These are phyloP conservation scores for Anguilla anguilla DNA, from an alignment of 2,797 vertebrate genomes.

Conservation along the genomic window DNA sequence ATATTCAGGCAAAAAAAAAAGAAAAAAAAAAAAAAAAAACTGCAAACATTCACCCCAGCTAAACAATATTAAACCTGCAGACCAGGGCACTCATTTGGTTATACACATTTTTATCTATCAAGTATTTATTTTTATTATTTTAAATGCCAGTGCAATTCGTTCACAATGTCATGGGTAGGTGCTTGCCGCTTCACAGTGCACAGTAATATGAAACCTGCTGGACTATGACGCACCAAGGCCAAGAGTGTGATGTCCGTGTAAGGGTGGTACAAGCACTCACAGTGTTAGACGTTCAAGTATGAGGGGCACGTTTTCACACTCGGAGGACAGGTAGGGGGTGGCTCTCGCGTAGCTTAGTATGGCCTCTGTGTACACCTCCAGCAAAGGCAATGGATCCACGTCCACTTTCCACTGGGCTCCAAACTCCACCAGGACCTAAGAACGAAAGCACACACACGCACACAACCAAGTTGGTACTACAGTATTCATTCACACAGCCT, in stretches of 20 bases:
- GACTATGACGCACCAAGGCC: neutral
- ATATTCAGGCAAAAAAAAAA: neutral
- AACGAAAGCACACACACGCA: neutral
- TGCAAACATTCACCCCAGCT: no score
- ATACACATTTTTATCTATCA: no score
- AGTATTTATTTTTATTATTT: no score
- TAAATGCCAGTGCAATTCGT: no score
- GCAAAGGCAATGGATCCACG: conserved; percentile 84
- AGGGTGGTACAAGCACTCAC: conserved; percentile 76
- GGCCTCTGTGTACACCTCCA: conserved; percentile 88
- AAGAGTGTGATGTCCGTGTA: neutral
- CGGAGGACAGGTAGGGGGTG: conserved; percentile 80
- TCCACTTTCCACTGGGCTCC: conserved; percentile 86
- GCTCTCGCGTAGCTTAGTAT: conserved; percentile 87
- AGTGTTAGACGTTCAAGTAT: conserved; percentile 89
- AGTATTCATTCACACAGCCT: neutral
- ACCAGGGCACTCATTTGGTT: neutral
- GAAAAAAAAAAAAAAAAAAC: no score
- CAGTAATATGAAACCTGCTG: neutral
- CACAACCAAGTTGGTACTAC: neutral
- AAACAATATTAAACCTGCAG: no score
- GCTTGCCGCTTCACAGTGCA: neutral
- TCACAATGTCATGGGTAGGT: neutral
- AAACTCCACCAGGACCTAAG: conserved; percentile 86
- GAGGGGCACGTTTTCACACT: conserved; percentile 87